phyloP scores from a whole-genome alignment of 2,113 vertebrate genomes.

The human region DNA sequence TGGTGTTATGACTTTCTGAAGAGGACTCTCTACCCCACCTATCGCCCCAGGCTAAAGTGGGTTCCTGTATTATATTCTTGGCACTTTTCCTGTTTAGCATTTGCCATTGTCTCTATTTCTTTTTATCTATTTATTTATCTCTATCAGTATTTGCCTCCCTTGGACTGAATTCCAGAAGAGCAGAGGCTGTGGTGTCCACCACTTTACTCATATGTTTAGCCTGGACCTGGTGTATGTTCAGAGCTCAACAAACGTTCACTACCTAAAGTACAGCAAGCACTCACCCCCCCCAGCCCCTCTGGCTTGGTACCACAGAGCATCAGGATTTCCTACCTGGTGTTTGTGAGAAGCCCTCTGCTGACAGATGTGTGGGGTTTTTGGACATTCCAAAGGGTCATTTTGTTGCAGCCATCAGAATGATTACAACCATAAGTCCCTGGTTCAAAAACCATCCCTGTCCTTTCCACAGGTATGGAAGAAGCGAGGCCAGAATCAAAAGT shows the following conservation, averaged over 20 bases:
- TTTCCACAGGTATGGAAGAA: background rate
- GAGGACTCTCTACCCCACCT: background rate
- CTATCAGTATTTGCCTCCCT: background rate
- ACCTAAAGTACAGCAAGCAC: background rate
- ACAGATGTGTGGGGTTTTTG: background rate
- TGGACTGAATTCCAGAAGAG: background rate
- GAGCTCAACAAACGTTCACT: background rate
- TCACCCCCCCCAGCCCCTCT: background rate
- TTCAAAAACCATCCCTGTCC: background rate
- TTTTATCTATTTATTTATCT: background rate
- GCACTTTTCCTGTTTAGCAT: background rate
- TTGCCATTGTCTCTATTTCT: background rate
- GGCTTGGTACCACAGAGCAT: background rate
- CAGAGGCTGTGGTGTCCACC: background rate
- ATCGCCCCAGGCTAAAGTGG: background rate
- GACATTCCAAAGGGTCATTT: slow-evolving; percentile 11
- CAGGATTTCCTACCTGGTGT: background rate
- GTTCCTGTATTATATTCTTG: background rate
- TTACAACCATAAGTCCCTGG: background rate
- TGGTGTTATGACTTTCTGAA: background rate
- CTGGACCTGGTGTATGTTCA: background rate
- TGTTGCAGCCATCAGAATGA: background rate
- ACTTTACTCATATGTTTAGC: background rate
- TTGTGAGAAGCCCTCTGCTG: background rate
- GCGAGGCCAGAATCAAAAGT: background rate